Evolutionary conservation across 2,888 invertebrate genomes (phyloP).

Genomic region (Hypomecis punctinalis): DNA sequence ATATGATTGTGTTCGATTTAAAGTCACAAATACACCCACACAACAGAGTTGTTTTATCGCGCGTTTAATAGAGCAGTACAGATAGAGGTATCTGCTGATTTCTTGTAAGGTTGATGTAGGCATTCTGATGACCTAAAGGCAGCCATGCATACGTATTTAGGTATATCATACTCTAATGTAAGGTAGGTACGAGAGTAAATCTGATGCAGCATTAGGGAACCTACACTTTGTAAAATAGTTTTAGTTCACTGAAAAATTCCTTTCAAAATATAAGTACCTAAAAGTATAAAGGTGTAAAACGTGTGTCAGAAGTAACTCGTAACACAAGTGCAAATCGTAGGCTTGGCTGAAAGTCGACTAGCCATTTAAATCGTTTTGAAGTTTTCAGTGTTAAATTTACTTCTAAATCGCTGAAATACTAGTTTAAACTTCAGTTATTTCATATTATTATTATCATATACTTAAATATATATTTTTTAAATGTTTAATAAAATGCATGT

Average conservation of each 20-base stretch:
- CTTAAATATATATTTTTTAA: conserved; percentile 1
- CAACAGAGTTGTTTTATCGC: conserved; percentile 8
- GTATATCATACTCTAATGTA: conserved; percentile 12
- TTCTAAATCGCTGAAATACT: conserved; percentile 53
- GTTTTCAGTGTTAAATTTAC: conserved; percentile 52
- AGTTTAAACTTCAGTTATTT: not conserved
- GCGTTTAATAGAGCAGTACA: conserved; percentile 4
- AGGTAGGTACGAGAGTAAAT: conserved; percentile 16
- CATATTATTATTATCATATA: not conserved
- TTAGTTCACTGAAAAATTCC: conserved; percentile 47
- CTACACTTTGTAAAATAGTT: conserved; percentile 26
- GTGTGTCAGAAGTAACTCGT: conserved; percentile 31
- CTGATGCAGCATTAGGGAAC: conserved; percentile 19
- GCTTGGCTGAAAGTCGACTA: conserved; percentile 42
- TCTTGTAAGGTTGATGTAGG: conserved; percentile 32
- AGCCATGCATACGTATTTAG: conserved; percentile 37
- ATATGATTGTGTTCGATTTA: conserved; percentile 1
- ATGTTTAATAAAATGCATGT: not conserved
- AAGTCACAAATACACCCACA: not conserved
- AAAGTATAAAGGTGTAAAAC: conserved; percentile 26
- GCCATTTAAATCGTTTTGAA: conserved; percentile 42
- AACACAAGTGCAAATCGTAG: conserved; percentile 40
- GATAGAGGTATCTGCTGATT: conserved; percentile 2
- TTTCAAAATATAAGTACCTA: conserved; percentile 37
- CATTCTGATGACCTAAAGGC: conserved; percentile 29